Base-by-base conservation (phyloP, 2,113 vertebrate species). In the Prolemur simus region DNA sequence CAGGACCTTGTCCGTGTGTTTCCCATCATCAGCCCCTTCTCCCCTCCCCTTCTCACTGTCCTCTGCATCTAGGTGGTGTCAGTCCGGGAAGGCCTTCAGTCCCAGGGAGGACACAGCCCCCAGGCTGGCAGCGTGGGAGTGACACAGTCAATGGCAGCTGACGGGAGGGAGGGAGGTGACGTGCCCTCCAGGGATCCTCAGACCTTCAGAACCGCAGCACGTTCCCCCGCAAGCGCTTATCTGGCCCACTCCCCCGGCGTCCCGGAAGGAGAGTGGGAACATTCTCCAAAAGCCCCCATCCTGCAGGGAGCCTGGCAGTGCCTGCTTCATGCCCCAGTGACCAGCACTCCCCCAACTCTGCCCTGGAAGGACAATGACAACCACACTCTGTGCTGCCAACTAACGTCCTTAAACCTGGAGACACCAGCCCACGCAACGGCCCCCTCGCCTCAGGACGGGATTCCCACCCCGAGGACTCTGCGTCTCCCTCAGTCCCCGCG, bases 1-100 rank as follows among this genome's bases (percentile, higher is more conserved):
- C 29, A 84, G 32, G 68, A 37, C 47, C 47, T 52, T 7, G 17
- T 47, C 2, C 32, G 68, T 6, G 13, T 1, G 2, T 34, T 34
- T 23, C 8, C 37, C 27, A 2, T 14, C 58, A 25, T 49, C 20
- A 25, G 7, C 39, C 23, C 2, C 23, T 52, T 45, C 8, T 5
- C 23, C 17, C 27, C n/a, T n/a, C n/a, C n/a, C n/a, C n/a, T n/a
- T n/a, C 74, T 73, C 4, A 45, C 64, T 0, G 0, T 49, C 49
- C 14, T 99, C 98, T 60, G 98, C 91, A 1, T 99, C 92, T 98
- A 97, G 56, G 99, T 97, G 34, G 98, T 98, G 77, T 99, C 98
- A 15, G 98, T 98, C 13, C 98, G 97, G 0, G 90, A 18, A 91
- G 81, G 23, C 96, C 97, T 29, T 98, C 97, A 0, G 98, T 99